Conservation (phyloP, 2,797 vertebrate species). For the Eleutherodactylus coqui region DNA sequence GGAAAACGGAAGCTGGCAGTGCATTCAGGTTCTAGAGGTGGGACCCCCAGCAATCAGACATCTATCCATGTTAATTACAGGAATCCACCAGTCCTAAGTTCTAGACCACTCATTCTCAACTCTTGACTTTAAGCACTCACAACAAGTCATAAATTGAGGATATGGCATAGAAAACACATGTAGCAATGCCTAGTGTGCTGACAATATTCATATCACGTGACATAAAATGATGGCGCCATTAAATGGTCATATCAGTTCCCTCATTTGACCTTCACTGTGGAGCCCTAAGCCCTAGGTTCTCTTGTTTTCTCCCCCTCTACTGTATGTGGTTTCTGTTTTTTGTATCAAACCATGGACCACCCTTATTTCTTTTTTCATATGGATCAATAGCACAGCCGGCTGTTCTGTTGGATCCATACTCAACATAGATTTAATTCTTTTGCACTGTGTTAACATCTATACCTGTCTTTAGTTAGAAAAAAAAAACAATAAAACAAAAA, state of each 20-base stretch:
- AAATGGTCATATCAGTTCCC: background rate
- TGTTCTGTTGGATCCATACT: background rate
- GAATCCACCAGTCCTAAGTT: too few species aligned
- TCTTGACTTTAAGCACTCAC: background rate
- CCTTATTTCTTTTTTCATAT: background rate
- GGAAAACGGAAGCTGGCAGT: too few species aligned
- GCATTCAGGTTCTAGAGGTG: too few species aligned
- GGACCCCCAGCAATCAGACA: too few species aligned
- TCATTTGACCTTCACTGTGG: background rate
- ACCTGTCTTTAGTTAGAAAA: background rate
- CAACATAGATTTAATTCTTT: background rate
- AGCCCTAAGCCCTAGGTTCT: background rate
- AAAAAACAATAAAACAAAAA: background rate
- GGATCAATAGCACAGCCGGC: conserved; percentile 4
- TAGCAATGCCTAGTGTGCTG: background rate
- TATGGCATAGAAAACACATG: background rate
- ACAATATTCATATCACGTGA: background rate
- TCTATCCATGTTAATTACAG: too few species aligned
- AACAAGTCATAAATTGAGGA: background rate
- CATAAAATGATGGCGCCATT: background rate
- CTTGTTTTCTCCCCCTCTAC: background rate
- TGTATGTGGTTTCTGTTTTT: background rate
- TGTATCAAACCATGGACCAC: background rate
- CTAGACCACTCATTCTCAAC: background rate
- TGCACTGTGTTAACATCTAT: background rate